Base-by-base conservation (phyloP, 2,888 invertebrate genomes). In the Xanthorhoe spadicearia region DNA sequence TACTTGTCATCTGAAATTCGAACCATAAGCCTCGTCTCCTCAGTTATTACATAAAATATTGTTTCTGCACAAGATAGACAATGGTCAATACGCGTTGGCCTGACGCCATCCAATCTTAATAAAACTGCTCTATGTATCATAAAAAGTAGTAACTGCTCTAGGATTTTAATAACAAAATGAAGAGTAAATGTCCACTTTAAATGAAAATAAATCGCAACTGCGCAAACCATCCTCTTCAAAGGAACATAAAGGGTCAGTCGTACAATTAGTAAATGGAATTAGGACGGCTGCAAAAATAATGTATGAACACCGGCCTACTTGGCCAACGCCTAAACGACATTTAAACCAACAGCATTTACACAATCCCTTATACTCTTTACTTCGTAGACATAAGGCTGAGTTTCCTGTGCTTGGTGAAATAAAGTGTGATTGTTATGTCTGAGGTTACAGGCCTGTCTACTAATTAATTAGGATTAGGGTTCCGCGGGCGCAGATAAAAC, bases 401-500 rank as follows among this genome's bases (percentile, higher is more conserved):
- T 61, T 70, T 72, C 17, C 43, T 35, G 10, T 43, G 61, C 66
- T 66, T 66, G 72, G 71, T 77, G 75, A 79, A 73, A 73, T 74
- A 76, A 72, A 76, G 72, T 71, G 77, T 80, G 78, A 83, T 82
- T 80, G 79, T 83, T 82, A 83, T 80, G 82, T 83, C 81, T 81
- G 81, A 78, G 81, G 77, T 82, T 82, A 82, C 83, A 83, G 51
- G 83, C 82, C 83, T 84, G 83, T 83, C 83, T 81, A 80, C 83
- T 89, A 89, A 90, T 91, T 90, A 90, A 90, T 90, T 89, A 88
- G 88, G 87, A 90, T 90, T 89, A 88, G 83, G 79, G 81, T 79
- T 78, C 81, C 83, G 82, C 80, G 85, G 78, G 78, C 74, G 79
- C 83, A 87, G 87, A 90, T 89, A 88, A 88, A 87, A 90, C 84